Base-by-base conservation (phyloP, 2,888 invertebrate species). In the Theodoxus fluviatilis region DNA sequence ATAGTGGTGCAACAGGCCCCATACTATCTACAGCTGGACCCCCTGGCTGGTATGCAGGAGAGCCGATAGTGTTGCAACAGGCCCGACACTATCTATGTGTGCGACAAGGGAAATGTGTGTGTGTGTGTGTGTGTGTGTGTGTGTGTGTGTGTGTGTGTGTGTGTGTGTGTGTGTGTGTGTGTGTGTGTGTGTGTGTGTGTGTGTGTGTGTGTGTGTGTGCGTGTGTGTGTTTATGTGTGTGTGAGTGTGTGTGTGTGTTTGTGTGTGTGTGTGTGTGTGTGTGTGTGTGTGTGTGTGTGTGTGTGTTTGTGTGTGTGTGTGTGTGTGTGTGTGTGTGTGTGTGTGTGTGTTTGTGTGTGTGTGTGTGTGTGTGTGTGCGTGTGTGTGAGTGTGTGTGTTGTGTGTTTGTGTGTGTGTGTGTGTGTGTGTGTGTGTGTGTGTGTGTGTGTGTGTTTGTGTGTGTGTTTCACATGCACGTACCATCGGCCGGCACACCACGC, bases 91-190 rank as follows among this genome's bases (percentile, higher is more conserved):
- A 43, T 12, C 9, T 9, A 12, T 9, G n/a, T n/a, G n/a, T n/a
- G n/a, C n/a, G n/a, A n/a, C n/a, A n/a, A n/a, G n/a, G n/a, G n/a
- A n/a, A n/a, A n/a, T n/a, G n/a, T n/a, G n/a, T n/a, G n/a, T n/a
- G n/a, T n/a, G n/a, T n/a, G n/a, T n/a, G n/a, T 52, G 52, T 52
- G 52, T n/a, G 52, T 52, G 52, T n/a, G 52, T 52, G 52, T 52
- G 52, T 52, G 52, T 52, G 52, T 52, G 52, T n/a, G 52, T 52
- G 52, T 52, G 52, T 52, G 52, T 52, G 52, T 52, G 52, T n/a
- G 52, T 52, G 52, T 52, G 52, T 52, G 52, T n/a, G 52, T 52
- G 52, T 52, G 52, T 52, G 52, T 52, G 52, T 52, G n/a, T n/a
- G 52, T 15, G 52, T 52, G 52, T 52, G 52, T n/a, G 52, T 52